These are phyloP conservation scores for Polietes domitor DNA, from an alignment of 2,888 invertebrate genomes.

Conservation along the genomic window DNA sequence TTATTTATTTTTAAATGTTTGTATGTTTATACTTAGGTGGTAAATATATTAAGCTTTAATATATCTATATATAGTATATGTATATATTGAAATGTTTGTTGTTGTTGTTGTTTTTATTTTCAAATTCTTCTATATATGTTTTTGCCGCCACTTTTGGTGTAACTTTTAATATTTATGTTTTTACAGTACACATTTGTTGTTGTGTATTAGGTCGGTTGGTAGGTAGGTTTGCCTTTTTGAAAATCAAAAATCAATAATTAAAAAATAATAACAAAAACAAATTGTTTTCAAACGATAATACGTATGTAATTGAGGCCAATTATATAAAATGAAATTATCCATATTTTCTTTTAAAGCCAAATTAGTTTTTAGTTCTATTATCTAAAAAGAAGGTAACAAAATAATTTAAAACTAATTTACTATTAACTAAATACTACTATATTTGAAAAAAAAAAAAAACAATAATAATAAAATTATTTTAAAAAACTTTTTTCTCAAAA, in stretches of 20 bases:
- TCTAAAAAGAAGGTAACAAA: conserved; percentile 56
- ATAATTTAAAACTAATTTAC: conserved; percentile 62
- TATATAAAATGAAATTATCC: conserved; percentile 49
- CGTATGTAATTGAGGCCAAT: conserved; percentile 54
- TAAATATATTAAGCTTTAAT: conserved; percentile 52
- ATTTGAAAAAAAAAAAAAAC: conserved; percentile 40
- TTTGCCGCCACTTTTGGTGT: conserved; percentile 12
- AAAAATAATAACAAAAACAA: conserved; percentile 18
- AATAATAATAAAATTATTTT: conserved; percentile 32
- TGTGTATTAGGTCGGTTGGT: background rate
- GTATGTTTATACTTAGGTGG: conserved; percentile 48
- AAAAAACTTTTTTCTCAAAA: conserved; percentile 40
- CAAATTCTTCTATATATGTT: conserved; percentile 14
- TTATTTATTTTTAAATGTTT: conserved; percentile 16
- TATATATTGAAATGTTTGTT: conserved; percentile 27
- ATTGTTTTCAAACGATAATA: background rate
- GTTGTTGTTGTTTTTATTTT: conserved; percentile 14
- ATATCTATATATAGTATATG: conserved; percentile 32
- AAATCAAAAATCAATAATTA: conserved; percentile 3
- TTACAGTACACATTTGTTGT: background rate
- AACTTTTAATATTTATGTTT: background rate
- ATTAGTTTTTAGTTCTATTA: conserved; percentile 52
- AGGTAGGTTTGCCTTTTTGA: background rate
- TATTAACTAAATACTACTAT: conserved; percentile 54
- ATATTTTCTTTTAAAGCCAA: conserved; percentile 56